These are phyloP conservation scores for Drosophila nasuta DNA, from an alignment of 1,140 invertebrate genomes.

Conservation along the genomic window DNA sequence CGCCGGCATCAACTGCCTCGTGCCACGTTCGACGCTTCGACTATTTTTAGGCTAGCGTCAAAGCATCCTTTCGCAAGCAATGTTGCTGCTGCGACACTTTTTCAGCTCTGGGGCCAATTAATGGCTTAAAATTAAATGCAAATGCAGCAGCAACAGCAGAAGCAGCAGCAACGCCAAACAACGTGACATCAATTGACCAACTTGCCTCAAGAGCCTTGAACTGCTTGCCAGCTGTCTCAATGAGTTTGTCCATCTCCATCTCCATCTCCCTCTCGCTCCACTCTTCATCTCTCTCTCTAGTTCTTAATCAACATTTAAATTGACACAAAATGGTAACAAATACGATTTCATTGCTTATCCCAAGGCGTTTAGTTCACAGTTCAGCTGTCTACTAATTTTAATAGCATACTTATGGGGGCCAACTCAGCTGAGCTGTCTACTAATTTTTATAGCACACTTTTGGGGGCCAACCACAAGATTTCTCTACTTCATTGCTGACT, in stretches of 20 bases:
- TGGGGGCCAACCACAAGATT: too few relatives aligned
- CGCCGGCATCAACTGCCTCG: constrained; percentile 1
- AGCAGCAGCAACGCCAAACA: constrained; percentile 26
- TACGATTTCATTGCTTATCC: background rate
- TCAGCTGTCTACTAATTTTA: background rate
- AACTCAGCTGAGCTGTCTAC: background rate
- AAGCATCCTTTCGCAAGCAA: constrained; percentile 25
- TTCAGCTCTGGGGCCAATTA: constrained; percentile 53
- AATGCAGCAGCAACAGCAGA: constrained; percentile 19
- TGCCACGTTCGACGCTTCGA: constrained; percentile 34
- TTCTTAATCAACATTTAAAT: constrained; percentile 14
- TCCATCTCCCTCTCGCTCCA: background rate
- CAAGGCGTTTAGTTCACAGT: too few relatives aligned
- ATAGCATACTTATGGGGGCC: constrained; percentile 1
- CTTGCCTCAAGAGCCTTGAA: constrained; percentile 45
- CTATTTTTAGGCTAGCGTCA: constrained; percentile 40
- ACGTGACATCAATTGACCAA: constrained; percentile 49
- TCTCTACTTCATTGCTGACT: too few relatives aligned
- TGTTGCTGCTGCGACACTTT: constrained; percentile 10
- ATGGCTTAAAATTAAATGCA: constrained; percentile 45
- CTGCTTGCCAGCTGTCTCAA: constrained; percentile 9
- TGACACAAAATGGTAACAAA: background rate
- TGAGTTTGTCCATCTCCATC: constrained; percentile 5
- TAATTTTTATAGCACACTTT: background rate
- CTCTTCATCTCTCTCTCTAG: background rate